Percentiles rank a stretch among this genome's conserved stretches.
Conservation (phyloP, 1,140 invertebrate species). For the Atta colombica region DNA sequence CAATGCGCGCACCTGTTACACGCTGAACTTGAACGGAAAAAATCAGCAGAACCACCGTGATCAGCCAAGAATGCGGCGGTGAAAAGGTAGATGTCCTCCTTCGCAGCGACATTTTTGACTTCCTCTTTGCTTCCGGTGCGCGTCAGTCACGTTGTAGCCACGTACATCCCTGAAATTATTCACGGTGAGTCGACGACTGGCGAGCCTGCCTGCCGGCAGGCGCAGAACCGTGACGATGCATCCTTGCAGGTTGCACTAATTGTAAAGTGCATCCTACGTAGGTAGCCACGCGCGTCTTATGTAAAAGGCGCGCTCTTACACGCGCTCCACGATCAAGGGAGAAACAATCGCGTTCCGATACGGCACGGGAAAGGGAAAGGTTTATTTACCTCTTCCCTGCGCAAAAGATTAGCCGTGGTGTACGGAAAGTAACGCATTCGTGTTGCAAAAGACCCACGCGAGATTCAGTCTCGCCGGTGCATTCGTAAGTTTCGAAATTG, state of each 20-base stretch:
- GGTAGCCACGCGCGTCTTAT: slow-evolving; percentile 35
- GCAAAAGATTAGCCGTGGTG: neutral
- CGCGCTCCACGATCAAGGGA: slow-evolving; percentile 28
- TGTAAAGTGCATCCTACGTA: slow-evolving; percentile 37
- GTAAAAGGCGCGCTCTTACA: slow-evolving; percentile 20
- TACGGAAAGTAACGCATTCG: neutral
- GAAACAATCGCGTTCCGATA: slow-evolving; percentile 37
- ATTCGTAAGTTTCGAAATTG: slow-evolving; percentile 32
- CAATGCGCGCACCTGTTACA: slow-evolving; percentile 31
- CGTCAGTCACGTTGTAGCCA: slow-evolving; percentile 46
- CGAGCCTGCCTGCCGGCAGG: too few species aligned
- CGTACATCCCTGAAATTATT: slow-evolving; percentile 75
- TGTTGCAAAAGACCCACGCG: slow-evolving; percentile 16
- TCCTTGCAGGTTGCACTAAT: slow-evolving; percentile 48
- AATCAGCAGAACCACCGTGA: slow-evolving; percentile 1
- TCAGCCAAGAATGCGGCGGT: neutral
- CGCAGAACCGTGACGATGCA: slow-evolving; percentile 59
- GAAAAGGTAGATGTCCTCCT: slow-evolving; percentile 16
- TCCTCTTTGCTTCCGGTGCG: slow-evolving; percentile 45
- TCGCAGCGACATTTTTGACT: slow-evolving; percentile 57
- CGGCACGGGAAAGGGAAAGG: slow-evolving; percentile 19
- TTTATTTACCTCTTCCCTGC: slow-evolving; percentile 41
- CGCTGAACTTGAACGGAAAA: slow-evolving; percentile 3
- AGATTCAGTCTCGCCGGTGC: slow-evolving; percentile 18
- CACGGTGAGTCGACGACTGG: slow-evolving; percentile 60